Base-by-base conservation (phyloP, 2,797 vertebrate genomes). In the Clarias pachynema region DNA sequence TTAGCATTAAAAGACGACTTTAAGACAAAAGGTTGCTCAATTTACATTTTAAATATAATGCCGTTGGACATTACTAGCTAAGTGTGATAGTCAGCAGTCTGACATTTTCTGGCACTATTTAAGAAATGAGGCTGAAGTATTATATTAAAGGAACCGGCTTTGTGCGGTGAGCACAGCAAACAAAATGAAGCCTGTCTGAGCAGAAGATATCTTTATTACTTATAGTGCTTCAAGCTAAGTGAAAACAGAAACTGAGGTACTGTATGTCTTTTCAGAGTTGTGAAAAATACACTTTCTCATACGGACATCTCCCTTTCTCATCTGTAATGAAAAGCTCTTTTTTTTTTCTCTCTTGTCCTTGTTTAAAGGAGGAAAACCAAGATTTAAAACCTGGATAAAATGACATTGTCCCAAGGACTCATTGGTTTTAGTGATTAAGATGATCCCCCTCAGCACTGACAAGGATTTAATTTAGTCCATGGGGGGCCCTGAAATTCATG, bases 361-460 rank as follows among this genome's bases (percentile, higher is more conserved):
- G 85, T 89, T 69, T 85, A 53, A 79, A 73, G 69, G 59, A 74
- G 26, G 24, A 72, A 86, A 60, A 74, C 2, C 65, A 60, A 87
- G 74, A 68, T 78, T 69, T 85, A 68, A 87, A 60, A 78, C 24
- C 65, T 79, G 59, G n/a, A 24, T 37, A 86, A 92, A 91, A 89
- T 88, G 77, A 91, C 90, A 85, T 77, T 81, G 63, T 40, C 83
- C 69, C 22, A 24, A 86, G 53, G n/a, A 90, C 83, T 88, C 77
- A 89, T 87, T 82, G 77, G 84, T 88, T 69, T 66, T 74, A 22
- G 69, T 90, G 89, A 93, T 93, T 91, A 88, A 89, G 89, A 86
- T 78, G 20, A 40, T 86, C 40, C 88, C 89, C 89, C 86, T 86
- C 81, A 89, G 86, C 26, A 79, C 87, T 87, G 73, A 86, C 84